Conservation (phyloP, 2,797 vertebrate species). For the Rhodeus uyekii region DNA sequence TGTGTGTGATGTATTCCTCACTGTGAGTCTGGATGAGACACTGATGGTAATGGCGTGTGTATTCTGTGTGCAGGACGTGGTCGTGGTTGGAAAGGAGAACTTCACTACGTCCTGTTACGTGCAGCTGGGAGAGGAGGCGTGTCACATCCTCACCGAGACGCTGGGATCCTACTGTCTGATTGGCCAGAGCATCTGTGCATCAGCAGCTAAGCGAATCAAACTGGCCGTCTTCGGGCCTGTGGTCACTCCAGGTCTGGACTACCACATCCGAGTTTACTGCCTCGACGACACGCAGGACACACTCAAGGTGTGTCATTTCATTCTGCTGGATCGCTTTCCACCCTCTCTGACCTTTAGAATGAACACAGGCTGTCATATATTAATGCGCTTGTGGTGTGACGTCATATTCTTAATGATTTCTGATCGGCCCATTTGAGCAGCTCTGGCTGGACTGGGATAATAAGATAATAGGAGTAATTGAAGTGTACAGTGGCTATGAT, state of each 20-base stretch:
- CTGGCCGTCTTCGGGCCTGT: slow-evolving; percentile 93
- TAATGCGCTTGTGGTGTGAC: too few species aligned
- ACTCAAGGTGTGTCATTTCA: slow-evolving; percentile 82
- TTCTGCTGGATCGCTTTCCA: not conserved
- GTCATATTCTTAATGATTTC: too few species aligned
- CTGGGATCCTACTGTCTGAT: slow-evolving; percentile 91
- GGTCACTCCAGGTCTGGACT: slow-evolving; percentile 89
- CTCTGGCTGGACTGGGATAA: too few species aligned
- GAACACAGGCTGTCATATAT: too few species aligned
- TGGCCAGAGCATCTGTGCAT: slow-evolving; percentile 89
- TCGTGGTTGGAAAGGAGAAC: slow-evolving; percentile 94
- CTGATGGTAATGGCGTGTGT: not conserved
- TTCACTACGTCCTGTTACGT: slow-evolving; percentile 96
- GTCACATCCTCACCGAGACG: slow-evolving; percentile 95
- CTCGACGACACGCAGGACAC: slow-evolving; percentile 94
- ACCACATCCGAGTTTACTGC: slow-evolving; percentile 95
- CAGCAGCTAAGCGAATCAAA: slow-evolving; percentile 92
- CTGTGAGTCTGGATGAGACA: not conserved
- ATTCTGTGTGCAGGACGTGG: slow-evolving; percentile 83
- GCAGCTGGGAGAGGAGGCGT: slow-evolving; percentile 92
- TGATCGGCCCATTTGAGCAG: too few species aligned
- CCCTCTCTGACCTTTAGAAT: not conserved
- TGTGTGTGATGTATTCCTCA: not conserved
- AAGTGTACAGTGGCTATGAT: too few species aligned
- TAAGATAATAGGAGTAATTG: too few species aligned